These are phyloP conservation scores for Mactra quadrangularis DNA, from an alignment of 1,140 invertebrate genomes.

Conservation along the genomic window DNA sequence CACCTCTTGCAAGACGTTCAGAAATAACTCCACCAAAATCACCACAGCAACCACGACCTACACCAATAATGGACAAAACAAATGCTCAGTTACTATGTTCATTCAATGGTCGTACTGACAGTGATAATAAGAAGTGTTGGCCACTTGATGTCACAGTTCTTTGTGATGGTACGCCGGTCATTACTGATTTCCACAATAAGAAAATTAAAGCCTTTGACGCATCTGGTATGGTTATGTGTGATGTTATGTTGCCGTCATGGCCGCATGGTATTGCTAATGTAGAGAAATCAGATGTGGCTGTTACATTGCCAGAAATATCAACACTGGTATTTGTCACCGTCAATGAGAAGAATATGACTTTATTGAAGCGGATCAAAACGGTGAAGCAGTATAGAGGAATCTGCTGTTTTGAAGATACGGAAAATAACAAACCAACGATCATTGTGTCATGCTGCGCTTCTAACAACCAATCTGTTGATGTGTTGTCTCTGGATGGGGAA, in stretches of 20 bases:
- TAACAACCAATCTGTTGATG: slow-evolving; percentile 69
- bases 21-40: slow-evolving; percentile 57
- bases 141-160: slow-evolving; percentile 70
- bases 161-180: slow-evolving; percentile 69
- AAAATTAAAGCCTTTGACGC: slow-evolving; percentile 72
- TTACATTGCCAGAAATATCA: slow-evolving; percentile 71
- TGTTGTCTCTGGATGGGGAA: slow-evolving; percentile 68
- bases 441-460: slow-evolving; percentile 71
- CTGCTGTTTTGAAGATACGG: slow-evolving; percentile 61
- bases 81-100: slow-evolving; percentile 64
- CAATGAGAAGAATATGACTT: slow-evolving; percentile 64
- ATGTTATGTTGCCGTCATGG: slow-evolving; percentile 68
- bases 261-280: slow-evolving; percentile 71
- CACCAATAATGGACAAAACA: slow-evolving; percentile 57
- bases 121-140: slow-evolving; percentile 73
- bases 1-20: slow-evolving; percentile 31
- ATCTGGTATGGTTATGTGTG: slow-evolving; percentile 63
- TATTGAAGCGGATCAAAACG: slow-evolving; percentile 68
- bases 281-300: slow-evolving; percentile 65
- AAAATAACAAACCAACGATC: slow-evolving; percentile 59
- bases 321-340: slow-evolving; percentile 67
- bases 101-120: slow-evolving; percentile 70
- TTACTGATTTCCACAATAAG: slow-evolving; percentile 73
- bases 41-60: slow-evolving; percentile 49
- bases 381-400: slow-evolving; percentile 71